Percentiles rank a stretch among this genome's conserved stretches.
Conservation (phyloP, 30 jellyfish, hydroid and myxozoan species). For the Chrysaora quinquecirrha region DNA sequence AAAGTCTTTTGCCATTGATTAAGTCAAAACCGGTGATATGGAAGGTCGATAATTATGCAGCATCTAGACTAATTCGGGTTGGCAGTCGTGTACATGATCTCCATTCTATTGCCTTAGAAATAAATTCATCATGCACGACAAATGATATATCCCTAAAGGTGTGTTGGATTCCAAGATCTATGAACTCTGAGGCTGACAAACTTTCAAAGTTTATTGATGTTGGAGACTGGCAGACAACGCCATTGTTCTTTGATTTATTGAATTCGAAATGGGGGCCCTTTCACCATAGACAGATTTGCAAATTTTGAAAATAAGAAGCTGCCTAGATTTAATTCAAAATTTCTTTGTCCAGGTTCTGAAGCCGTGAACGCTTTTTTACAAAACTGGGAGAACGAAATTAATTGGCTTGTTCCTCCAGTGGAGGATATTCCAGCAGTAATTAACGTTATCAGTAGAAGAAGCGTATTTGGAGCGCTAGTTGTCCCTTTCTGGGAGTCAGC, state of each 20-base stretch:
- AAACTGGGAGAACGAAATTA: no score
- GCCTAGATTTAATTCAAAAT: no score
- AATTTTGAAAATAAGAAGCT: constrained; percentile 20
- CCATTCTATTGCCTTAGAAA: constrained; percentile 16
- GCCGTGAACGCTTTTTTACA: no score
- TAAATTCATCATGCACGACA: not conserved
- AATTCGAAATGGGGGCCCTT: constrained; percentile 51
- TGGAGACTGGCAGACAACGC: no score
- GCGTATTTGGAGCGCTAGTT: no score
- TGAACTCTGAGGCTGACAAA: constrained; percentile 13
- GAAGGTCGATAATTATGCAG: constrained; percentile 12
- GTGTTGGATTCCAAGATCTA: constrained; percentile 34
- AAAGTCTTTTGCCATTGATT: constrained; percentile 9
- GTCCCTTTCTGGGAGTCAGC: no score
- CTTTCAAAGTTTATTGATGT: no score
- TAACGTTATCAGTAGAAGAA: no score
- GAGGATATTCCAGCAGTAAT: no score
- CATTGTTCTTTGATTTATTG: constrained; percentile 4
- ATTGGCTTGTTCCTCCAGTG: no score
- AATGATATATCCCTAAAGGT: constrained; percentile 13
- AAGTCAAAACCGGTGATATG: not conserved
- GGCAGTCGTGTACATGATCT: constrained; percentile 5
- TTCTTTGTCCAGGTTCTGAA: no score
- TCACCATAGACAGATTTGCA: constrained; percentile 54
- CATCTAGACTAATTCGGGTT: no score